Conservation (phyloP, 2,888 invertebrate species). For the Caenorhabditis auriculariae region DNA sequence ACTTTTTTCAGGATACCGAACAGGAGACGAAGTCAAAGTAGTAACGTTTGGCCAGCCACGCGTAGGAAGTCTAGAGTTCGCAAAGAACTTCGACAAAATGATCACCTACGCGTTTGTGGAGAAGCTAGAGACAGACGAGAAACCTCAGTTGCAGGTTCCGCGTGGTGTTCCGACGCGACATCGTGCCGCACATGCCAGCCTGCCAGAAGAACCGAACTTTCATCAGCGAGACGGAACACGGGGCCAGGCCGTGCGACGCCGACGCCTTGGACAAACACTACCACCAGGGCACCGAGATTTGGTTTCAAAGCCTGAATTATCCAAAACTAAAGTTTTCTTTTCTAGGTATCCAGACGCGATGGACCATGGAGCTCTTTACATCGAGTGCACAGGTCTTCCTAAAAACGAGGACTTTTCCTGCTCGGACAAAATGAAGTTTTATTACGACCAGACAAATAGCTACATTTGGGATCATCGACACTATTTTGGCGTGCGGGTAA, state of each 20-base stretch:
- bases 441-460: conserved; percentile 37
- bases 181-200: conserved; percentile 59
- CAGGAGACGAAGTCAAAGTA: conserved; percentile 33
- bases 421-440: conserved; percentile 49
- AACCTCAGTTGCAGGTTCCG: conserved; percentile 38
- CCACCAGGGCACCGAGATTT: conserved; percentile 56
- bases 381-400: conserved; percentile 50
- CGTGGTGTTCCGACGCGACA: conserved; percentile 55
- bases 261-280: conserved; percentile 36
- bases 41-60: conserved; percentile 60
- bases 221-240: conserved; percentile 24
- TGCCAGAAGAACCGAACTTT: conserved; percentile 45
- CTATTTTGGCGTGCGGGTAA: conserved; percentile 53
- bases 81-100: conserved; percentile 44
- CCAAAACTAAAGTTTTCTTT: neutral
- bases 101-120: conserved; percentile 39
- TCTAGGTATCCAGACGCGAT: conserved; percentile 48
- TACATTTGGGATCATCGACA: conserved; percentile 55
- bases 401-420: conserved; percentile 55
- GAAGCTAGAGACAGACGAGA: neutral
- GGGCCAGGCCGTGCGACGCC: conserved; percentile 30
- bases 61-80: conserved; percentile 50
- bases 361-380: conserved; percentile 38
- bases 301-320: conserved; percentile 22
- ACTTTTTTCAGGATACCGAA: conserved; percentile 15